These are phyloP conservation scores for Platycnemis pennipes DNA, from an alignment of 2,888 invertebrate species.

Conservation along the genomic window DNA sequence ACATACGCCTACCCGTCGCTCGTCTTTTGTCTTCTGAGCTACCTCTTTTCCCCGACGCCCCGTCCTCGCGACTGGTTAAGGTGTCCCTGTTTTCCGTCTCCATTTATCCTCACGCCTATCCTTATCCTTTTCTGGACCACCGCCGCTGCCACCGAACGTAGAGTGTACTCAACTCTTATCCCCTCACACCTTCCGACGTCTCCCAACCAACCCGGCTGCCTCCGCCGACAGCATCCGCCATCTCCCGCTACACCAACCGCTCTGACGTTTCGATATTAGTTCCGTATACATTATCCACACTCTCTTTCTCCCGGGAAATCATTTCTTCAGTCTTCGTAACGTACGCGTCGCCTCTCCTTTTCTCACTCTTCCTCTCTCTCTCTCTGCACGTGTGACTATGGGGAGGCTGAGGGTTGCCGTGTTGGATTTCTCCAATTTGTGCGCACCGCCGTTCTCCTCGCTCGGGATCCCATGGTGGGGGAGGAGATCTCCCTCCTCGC, in stretches of 20 bases:
- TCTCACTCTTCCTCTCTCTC: background rate
- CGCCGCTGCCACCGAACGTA: background rate
- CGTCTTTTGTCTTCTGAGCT: background rate
- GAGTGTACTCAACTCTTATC: too few relatives aligned
- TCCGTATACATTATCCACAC: background rate
- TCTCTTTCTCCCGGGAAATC: slow-evolving; percentile 10
- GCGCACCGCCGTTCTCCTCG: background rate
- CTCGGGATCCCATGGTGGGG: background rate
- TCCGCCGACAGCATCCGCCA: background rate
- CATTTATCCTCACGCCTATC: background rate
- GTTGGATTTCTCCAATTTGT: background rate
- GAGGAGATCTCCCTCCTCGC: background rate
- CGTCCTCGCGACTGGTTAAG: background rate
- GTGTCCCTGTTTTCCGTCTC: background rate
- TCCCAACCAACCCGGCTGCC: too few relatives aligned
- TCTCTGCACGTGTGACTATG: background rate
- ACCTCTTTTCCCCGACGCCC: background rate
- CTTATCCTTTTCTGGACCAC: background rate
- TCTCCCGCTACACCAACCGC: background rate
- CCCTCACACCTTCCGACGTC: too few relatives aligned
- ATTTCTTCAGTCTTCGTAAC: slow-evolving; percentile 1
- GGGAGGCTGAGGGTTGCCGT: background rate
- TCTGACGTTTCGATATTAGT: slow-evolving; percentile 7
- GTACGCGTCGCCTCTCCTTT: background rate
- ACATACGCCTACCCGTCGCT: too few relatives aligned